Percentiles rank a stretch among this genome's conserved stretches.
Evolutionary conservation across 2,888 invertebrate species (phyloP).

Genomic region (Entomobrya proxima): DNA sequence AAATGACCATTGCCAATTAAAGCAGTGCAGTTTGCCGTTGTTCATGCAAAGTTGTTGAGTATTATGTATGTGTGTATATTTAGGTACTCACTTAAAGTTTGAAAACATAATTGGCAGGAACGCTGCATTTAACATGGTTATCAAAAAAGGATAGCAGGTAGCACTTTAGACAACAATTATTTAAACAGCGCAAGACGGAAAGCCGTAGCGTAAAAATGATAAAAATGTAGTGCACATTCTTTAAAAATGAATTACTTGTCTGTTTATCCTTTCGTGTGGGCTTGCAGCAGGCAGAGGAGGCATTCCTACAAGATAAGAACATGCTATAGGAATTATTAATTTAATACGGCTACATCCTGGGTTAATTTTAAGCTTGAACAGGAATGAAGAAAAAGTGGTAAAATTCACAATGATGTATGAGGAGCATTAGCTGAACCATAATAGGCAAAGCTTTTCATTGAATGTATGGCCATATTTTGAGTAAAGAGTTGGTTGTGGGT

Average conservation of each 20-base stretch:
- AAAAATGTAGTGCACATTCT: constrained; percentile 16
- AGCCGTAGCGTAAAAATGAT: constrained; percentile 25
- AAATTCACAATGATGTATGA: constrained; percentile 27
- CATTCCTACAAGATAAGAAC: constrained; percentile 17
- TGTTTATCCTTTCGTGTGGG: background rate
- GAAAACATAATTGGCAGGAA: constrained; percentile 10
- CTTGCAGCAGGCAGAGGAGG: background rate
- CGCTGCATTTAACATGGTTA: background rate
- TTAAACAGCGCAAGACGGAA: constrained; percentile 21
- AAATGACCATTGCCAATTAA: no score
- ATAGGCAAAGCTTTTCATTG: background rate
- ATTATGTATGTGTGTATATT: no score
- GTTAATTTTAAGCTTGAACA: constrained; percentile 52
- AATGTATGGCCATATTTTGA: background rate
- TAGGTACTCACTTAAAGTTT: background rate
- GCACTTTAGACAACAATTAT: background rate
- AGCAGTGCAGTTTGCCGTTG: no score
- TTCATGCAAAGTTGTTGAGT: no score
- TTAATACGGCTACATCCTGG: constrained; percentile 39
- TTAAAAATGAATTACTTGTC: constrained; percentile 1
- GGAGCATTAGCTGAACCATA: constrained; percentile 20
- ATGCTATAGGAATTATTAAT: constrained; percentile 1
- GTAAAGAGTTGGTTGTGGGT: no score
- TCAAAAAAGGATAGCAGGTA: constrained; percentile 15
- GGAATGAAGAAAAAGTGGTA: constrained; percentile 58